Evolutionary conservation across 2,888 invertebrate species (phyloP).

Genomic region (Drosophila mayaguana): DNA sequence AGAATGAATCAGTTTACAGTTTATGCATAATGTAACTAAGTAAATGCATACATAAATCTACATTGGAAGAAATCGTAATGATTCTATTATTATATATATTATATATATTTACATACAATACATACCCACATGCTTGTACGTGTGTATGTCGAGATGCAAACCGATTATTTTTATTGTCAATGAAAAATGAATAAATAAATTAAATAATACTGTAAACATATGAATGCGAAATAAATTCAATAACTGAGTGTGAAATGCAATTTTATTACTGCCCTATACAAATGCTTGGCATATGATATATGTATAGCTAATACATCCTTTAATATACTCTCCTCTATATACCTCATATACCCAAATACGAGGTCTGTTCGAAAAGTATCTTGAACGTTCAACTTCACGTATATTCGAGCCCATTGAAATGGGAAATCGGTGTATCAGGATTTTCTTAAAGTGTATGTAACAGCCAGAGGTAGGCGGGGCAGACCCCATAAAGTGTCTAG

Average conservation of each 20-base stretch:
- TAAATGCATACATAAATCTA: slow-evolving; percentile 21
- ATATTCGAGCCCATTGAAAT: background rate
- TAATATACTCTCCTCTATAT: too few species aligned
- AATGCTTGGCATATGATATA: too few species aligned
- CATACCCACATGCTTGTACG: background rate
- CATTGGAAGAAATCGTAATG: slow-evolving; percentile 27
- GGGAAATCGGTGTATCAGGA: too few species aligned
- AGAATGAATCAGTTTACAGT: slow-evolving; percentile 30
- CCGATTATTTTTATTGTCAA: slow-evolving; percentile 73
- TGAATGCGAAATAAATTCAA: slow-evolving; percentile 64
- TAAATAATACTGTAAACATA: slow-evolving; percentile 42
- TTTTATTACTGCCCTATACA: background rate
- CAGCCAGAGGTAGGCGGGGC: too few species aligned
- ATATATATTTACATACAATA: slow-evolving; percentile 20
- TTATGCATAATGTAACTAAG: slow-evolving; percentile 11
- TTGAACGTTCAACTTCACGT: background rate
- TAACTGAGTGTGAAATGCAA: slow-evolving; percentile 53
- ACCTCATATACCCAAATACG: background rate
- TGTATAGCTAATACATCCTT: too few species aligned
- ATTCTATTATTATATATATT: slow-evolving; percentile 20
- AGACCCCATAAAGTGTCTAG: too few species aligned
- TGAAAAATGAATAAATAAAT: slow-evolving; percentile 16
- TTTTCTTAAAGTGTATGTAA: too few species aligned
- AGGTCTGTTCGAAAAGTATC: background rate
- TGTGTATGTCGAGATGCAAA: slow-evolving; percentile 28